Percentiles rank a stretch among this genome's conserved stretches.
Evolutionary conservation across 1,140 invertebrate genomes (phyloP).

Genomic region (Tribolium castaneum): DNA sequence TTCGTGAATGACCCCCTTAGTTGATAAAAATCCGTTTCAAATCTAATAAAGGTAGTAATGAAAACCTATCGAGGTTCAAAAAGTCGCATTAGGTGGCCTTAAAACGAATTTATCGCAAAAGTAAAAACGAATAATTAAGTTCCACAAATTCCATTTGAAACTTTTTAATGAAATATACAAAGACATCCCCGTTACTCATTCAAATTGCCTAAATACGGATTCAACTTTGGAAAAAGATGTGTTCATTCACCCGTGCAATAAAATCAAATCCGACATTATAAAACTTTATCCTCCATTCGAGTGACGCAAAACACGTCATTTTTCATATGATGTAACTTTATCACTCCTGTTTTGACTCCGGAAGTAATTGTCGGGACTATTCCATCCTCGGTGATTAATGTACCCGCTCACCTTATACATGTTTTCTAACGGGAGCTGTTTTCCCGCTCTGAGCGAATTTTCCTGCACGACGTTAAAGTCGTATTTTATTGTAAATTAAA

Average conservation of each 20-base stretch:
- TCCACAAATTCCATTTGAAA: slow-evolving; percentile 3
- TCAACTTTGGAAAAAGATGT: neutral
- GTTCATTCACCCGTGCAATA: neutral
- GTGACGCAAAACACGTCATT: slow-evolving; percentile 1
- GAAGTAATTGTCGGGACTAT: neutral
- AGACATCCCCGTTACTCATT: neutral
- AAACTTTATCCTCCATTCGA: neutral
- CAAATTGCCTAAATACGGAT: neutral
- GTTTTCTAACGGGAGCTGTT: neutral
- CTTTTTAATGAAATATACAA: slow-evolving; percentile 11
- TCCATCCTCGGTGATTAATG: neutral
- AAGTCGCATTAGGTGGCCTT: slow-evolving; percentile 4
- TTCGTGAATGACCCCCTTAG: no score
- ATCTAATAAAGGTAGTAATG: slow-evolving; percentile 11
- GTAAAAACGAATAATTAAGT: slow-evolving; percentile 14
- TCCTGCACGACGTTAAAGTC: neutral
- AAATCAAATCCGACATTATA: neutral
- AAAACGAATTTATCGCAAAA: slow-evolving; percentile 4
- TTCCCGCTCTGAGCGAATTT: no score
- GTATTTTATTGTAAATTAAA: slow-evolving; percentile 23
- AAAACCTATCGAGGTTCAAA: neutral
- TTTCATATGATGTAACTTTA: neutral
- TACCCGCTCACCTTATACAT: neutral
- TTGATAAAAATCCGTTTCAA: neutral
- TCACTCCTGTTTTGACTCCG: neutral